Conservation (phyloP, 2,888 invertebrate species). For the Ophion obscuratus region DNA sequence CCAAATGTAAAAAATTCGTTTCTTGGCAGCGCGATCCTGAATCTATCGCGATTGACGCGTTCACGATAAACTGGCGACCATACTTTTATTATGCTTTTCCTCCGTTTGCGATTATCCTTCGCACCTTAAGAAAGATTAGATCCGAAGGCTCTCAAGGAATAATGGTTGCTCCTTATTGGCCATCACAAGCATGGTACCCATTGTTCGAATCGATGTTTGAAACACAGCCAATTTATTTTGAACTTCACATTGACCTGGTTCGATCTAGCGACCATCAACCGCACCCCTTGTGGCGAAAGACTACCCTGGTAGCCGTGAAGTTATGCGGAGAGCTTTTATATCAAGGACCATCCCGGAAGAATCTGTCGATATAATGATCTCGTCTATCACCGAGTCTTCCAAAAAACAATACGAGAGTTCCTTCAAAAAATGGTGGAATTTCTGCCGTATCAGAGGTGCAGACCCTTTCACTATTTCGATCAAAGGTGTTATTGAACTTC, state of each 20-base stretch:
- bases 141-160: too few species aligned
- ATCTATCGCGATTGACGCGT: too few species aligned
- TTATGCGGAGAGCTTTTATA: conserved; percentile 68
- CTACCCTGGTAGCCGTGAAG: conserved; percentile 61
- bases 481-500: not conserved
- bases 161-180: too few species aligned
- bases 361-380: conserved; percentile 47
- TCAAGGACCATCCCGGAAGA: conserved; percentile 42
- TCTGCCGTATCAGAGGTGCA: not conserved
- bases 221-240: conserved; percentile 31
- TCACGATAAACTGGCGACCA: too few species aligned
- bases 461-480: not conserved
- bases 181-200: conserved; percentile 70
- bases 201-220: conserved; percentile 28
- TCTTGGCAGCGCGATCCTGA: too few species aligned
- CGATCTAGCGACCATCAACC: conserved; percentile 60
- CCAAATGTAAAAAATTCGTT: too few species aligned
- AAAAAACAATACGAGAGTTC: conserved; percentile 13
- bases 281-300: conserved; percentile 61
- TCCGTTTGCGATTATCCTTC: too few species aligned
- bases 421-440: conserved; percentile 19
- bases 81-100: too few species aligned
- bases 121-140: too few species aligned
- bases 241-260: conserved; percentile 63
- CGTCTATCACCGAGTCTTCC: conserved; percentile 64